Evolutionary conservation across 2,888 invertebrate genomes (phyloP).

Genomic region (Xylocampa areola): DNA sequence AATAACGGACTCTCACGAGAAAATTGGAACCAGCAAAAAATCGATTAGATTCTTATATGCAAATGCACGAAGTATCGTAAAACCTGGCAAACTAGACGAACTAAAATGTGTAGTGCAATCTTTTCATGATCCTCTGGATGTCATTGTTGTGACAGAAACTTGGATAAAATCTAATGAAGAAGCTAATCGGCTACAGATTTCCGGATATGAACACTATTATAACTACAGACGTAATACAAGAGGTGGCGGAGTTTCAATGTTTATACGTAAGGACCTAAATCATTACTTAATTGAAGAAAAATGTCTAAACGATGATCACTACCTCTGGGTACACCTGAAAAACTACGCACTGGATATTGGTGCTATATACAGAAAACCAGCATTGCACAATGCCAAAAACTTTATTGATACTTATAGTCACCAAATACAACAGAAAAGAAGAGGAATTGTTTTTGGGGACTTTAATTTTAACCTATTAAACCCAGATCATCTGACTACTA

Average conservation of each 20-base stretch:
- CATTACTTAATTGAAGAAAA: not conserved
- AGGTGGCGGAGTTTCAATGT: constrained; percentile 14
- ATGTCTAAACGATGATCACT: constrained; percentile 6
- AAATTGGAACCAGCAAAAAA: constrained; percentile 6
- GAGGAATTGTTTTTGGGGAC: constrained; percentile 12
- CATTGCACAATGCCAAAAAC: not conserved
- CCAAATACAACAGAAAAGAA: constrained; percentile 16
- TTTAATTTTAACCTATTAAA: constrained; percentile 8
- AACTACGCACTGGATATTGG: constrained; percentile 1
- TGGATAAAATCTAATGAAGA: constrained; percentile 6
- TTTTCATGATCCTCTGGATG: not conserved
- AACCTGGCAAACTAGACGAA: constrained; percentile 3
- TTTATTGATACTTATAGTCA: constrained; percentile 12
- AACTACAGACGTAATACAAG: not conserved
- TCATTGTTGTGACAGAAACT: not conserved
- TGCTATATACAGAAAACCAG: constrained; percentile 9
- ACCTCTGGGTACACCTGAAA: constrained; percentile 6
- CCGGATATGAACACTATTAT: constrained; percentile 6
- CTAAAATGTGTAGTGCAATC: too few relatives aligned
- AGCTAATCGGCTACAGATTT: not conserved
- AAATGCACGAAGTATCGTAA: not conserved
- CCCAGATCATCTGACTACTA: not conserved
- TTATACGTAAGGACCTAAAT: not conserved
- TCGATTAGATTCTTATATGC: not conserved
- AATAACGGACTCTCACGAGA: not conserved